Evolutionary conservation across 2,113 vertebrate genomes (phyloP).

Genomic region (Notothenia coriiceps): DNA sequence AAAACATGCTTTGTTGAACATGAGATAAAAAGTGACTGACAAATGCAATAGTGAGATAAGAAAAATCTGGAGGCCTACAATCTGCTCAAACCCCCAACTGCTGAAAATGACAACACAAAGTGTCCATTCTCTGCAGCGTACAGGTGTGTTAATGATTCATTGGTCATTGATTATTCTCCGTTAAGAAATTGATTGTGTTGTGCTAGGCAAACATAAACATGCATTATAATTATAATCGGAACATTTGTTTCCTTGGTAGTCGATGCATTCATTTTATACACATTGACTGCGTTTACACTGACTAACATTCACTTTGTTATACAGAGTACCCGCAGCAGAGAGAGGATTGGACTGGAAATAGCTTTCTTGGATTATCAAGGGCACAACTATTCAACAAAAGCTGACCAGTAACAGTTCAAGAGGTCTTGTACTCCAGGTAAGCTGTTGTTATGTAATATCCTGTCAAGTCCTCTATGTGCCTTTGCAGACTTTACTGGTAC

Average conservation of each 20-base stretch:
- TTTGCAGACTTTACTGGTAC: neutral
- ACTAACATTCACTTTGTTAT: neutral
- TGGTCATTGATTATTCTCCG: slow-evolving; percentile 5
- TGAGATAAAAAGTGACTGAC: too few species aligned
- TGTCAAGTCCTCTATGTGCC: neutral
- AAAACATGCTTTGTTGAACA: neutral
- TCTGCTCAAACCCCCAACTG: neutral
- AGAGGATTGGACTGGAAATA: slow-evolving; percentile 1
- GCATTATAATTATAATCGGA: too few species aligned
- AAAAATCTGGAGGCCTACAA: neutral
- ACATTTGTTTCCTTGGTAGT: too few species aligned
- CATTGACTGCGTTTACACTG: neutral
- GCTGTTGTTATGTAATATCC: neutral
- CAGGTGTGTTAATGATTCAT: slow-evolving; percentile 16
- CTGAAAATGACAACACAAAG: neutral
- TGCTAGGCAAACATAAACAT: neutral
- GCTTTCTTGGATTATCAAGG: slow-evolving; percentile 9
- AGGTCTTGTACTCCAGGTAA: neutral
- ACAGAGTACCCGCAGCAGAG: neutral
- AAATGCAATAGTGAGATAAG: neutral
- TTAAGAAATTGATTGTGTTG: neutral
- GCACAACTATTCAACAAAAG: neutral
- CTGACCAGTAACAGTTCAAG: neutral
- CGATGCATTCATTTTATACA: neutral
- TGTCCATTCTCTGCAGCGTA: neutral